Percentiles rank a stretch among this genome's conserved stretches.
Conservation (phyloP, 1,140 invertebrate genomes). For the Apis florea region DNA sequence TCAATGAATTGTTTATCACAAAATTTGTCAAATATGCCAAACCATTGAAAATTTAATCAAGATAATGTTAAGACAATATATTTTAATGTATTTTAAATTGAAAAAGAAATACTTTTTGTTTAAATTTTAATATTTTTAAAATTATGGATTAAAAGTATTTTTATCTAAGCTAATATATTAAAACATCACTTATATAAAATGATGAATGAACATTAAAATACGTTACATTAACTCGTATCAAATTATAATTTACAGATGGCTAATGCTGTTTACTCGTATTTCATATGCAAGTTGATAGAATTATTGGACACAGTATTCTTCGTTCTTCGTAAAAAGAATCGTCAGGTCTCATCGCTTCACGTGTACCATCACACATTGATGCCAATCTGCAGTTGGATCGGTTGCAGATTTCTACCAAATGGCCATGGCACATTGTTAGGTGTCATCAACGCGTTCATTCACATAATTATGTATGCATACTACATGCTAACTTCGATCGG, state of each 20-base stretch:
- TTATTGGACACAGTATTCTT: conserved; percentile 90
- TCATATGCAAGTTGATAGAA: conserved; percentile 83
- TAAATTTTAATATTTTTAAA: too few species aligned
- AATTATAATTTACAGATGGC: conserved; percentile 74
- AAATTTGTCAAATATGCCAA: too few species aligned
- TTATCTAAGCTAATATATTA: too few species aligned
- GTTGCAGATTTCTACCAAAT: conserved; percentile 88
- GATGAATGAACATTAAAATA: too few species aligned
- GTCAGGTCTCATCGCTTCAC: conserved; percentile 89
- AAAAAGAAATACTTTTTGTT: too few species aligned
- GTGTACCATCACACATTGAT: conserved; percentile 88
- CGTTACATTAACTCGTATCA: background rate
- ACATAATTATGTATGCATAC: conserved; percentile 92
- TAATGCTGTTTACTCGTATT: conserved; percentile 78
- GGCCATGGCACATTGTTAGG: conserved; percentile 91
- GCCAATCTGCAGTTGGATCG: conserved; percentile 91
- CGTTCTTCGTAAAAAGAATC: conserved; percentile 89
- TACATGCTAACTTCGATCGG: conserved; percentile 91
- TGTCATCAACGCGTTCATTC: conserved; percentile 92
- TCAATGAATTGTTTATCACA: too few species aligned
- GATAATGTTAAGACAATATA: too few species aligned
- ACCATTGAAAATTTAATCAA: too few species aligned
- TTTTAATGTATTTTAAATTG: too few species aligned
- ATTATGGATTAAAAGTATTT: too few species aligned
- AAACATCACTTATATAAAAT: too few species aligned